Conservation (phyloP, 1,140 invertebrate species). For the Hypothenemus hampei region DNA sequence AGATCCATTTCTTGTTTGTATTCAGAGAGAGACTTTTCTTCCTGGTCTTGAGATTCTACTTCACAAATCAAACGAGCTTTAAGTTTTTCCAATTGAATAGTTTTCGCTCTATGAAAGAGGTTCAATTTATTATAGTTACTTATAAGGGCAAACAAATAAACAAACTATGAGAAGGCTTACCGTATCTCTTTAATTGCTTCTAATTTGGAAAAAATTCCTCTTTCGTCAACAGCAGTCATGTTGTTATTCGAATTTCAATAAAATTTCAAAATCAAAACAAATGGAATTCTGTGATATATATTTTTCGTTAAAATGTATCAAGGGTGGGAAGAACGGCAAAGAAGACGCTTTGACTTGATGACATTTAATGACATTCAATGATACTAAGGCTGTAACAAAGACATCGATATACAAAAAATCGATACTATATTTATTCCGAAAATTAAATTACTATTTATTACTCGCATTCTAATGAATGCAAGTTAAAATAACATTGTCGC, state of each 20-base stretch:
- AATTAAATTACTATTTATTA: no score
- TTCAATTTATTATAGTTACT: conserved; percentile 34
- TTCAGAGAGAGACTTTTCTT: conserved; percentile 88
- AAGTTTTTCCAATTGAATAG: conserved; percentile 84
- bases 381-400: no score
- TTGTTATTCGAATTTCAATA: neutral
- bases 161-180: conserved; percentile 50
- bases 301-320: no score
- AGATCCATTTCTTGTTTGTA: conserved; percentile 95
- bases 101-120: conserved; percentile 65
- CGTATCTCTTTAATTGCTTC: conserved; percentile 86
- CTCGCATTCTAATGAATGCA: no score
- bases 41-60: conserved; percentile 86
- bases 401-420: no score
- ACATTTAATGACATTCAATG: no score
- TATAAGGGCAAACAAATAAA: neutral
- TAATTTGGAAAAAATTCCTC: conserved; percentile 79
- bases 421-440: no score
- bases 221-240: conserved; percentile 53
- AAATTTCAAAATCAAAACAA: no score
- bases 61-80: conserved; percentile 84
- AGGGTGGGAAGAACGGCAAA: no score
- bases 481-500: no score
- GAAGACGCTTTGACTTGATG: no score
- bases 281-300: no score